Base-by-base conservation (phyloP, 2,113 vertebrate genomes). In the Myotis davidii region DNA sequence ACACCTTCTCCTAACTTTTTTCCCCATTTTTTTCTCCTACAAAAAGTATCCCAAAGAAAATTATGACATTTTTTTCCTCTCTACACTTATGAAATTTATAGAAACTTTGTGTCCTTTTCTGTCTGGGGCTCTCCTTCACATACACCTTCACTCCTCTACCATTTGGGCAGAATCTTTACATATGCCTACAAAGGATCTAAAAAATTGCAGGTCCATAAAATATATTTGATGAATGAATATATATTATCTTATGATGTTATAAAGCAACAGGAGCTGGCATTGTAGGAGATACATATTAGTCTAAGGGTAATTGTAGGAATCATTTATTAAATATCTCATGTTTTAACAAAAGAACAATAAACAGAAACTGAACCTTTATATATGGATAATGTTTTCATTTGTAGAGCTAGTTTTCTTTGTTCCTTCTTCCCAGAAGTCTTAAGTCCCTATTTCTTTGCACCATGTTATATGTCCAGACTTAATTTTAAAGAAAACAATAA, bases 291-390 rank as follows among this genome's bases (percentile, higher is more conserved):
- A 42, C 8, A 77, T 88, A 78, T 17, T 65, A 50, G 29, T 70
- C 73, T 92, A 23, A 52, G 3, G 16, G 21, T 50, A 82, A 39
- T 69, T 76, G 2, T 89, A 17, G 64, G 52, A 93, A 69, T 69
- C 76, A 87, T 48, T 89, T 76, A 88, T 50, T 88, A 82, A 89
- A 67, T 70, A 20, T 37, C 18, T 17, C 29, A 81, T 67, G 11
- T 85, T 88, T 96, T 76, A 69, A 93, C 86, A 94, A 65, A 94
- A 37, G 56, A 90, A 86, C 76, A 94, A 39, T 54, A 72, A 88
- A n/a, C 9, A 65, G 20, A 93, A 91, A 64, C 1, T n/a, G 65
- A 87, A 42, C 1, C 12, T 96, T 93, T 76, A 78, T 89, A 59
- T 93, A 18, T 78, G 82, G 34, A 85, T 78, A 59, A 67, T 29